Evolutionary conservation across 1,140 invertebrate species (phyloP), one percentile per base, ranked within the genome.

Genomic region (Ephestia elutella): DNA sequence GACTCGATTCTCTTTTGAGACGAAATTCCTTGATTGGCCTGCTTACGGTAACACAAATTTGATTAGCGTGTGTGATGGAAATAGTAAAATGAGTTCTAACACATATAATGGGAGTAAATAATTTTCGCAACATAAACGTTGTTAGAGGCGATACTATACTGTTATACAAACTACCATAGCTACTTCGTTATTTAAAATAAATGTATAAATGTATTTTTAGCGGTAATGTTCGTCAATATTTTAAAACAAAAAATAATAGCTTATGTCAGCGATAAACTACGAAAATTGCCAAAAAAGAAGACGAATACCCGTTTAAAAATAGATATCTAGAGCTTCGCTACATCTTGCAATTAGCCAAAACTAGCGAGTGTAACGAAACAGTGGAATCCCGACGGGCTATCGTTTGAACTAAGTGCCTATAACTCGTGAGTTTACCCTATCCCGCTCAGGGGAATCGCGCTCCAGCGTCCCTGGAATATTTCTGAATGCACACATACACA

Each of bases 391-490:
- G 60, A 59, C 68, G 70, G 80, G 73, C 78, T 70, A 82, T 85
- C 80, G 74, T 80, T 85, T 85, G 80, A 82, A 80, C 71, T 82
- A 85, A 85, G 78, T 85, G 80, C 65, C 82, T 80, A 85, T 85
- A 85, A 85, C 82, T 85, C 77, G 80, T 77, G 65, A 85, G 77
- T 80, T 82, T 77, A 73, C 80, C 78, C 80, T 75, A 71, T 57
- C 60, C 59, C 49, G 65, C 75, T 71, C 71, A 58, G 49, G 77
- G 82, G 80, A 82, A 75, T 76, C 75, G 62, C 71, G 74, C 75
- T 71, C 62, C 66, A 58, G 57, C 60, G 72, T 44, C 70, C 71
- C 71, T 75, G 71, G 75, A 75, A 81, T 85, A 81, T 77, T 78
- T 76, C 73, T 77, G 61, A n/a, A 71, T 66, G 61, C 58, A 70